Evolutionary conservation across 2,797 vertebrate species (phyloP), one percentile per base, ranked within the genome.

Genomic region (Pangasius djambal): DNA sequence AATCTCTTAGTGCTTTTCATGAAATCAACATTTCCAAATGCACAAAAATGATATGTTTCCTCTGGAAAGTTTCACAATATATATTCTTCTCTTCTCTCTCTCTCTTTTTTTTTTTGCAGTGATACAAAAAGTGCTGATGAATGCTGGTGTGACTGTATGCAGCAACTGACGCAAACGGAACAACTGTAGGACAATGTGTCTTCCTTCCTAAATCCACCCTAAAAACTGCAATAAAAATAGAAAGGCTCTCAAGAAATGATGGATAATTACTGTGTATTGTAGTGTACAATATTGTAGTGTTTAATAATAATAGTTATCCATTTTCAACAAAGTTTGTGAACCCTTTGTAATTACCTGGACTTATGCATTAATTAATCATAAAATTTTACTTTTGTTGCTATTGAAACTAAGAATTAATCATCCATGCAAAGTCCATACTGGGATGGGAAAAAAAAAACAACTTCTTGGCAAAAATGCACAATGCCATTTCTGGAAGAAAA

Each of bases 191-290:
- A 93, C 91, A 93, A 93, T 94, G 92, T 91, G 90, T 91, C 91
- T 90, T 94, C 93, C 94, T 95, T 95, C 94, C 94, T 91, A 93
- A 94, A 95, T 94, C 91, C 91, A 92, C 93, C 91, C 92, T 91
- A 92, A 94, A 92, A 93, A 91, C 89, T 92, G 92, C 28, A 65
- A 61, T 83, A 50, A 88, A 92, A 87, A 91, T 88, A 90, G 89
- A 89, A 88, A 78, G n/a, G 20, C 59, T 69, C 9, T 55, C 28
- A 72, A 67, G 69, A 59, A 28, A 10, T 40, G 37, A 44, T 65
- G 37, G 25, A n/a, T 65, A 65, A 28, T 4, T 6, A 52, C 28
- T 85, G 40, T 20, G 52, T 85, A 31, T 34, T 69, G 18, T 52
- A 25, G n/a, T 85, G 48, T 55, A 70, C 31, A 55, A 52, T 34